Base-by-base conservation (phyloP, 2,113 vertebrate species). In the Pelmatolapia mariae region DNA sequence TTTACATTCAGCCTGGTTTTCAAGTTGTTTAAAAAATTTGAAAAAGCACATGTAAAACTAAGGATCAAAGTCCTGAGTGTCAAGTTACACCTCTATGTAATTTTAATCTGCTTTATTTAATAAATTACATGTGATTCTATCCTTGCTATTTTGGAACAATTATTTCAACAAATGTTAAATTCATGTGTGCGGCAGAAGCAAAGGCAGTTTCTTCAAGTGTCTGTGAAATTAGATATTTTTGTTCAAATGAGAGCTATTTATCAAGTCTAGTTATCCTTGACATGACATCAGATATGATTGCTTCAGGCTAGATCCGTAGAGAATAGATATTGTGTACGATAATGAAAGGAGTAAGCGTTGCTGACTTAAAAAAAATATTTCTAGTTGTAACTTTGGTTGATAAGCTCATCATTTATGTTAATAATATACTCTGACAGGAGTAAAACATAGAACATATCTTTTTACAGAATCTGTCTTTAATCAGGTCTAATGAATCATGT, bases 201-300 rank as follows among this genome's bases (percentile, higher is more conserved):
- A 87, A 89, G 81, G 18, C 47, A 91, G 86, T n/a, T 66, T 66
- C 76, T 56, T 86, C 82, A 40, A 84, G 80, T 85, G 79, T 86
- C 45, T 66, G 33, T 83, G 81, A 86, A 90, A 93, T 89, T 88
- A 11, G 76, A 85, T 83, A 40, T 84, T 63, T 81, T 63, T 68
- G 33, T 66, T 88, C 76, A 84, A 93, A 89, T 89, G 84, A 87
- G 53, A 26, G 38, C 71, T 26, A 83, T 93, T 88, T 50, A 89
- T 95, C 86, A 91, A 84, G 79, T 80, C 29, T 73, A 56, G 19
- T 91, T 86, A 87, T 85, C 83, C 80, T 50, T 83, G 84, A 87
- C 61, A 80, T 86, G 26, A 87, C 83, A 68, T 88, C 82, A 88
- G 29, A 86, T 79, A 57, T 33, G 78, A 59, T 26, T 84, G 43